Evolutionary conservation across 2,797 vertebrate genomes (phyloP).

Genomic region (Microhierax caerulescens): DNA sequence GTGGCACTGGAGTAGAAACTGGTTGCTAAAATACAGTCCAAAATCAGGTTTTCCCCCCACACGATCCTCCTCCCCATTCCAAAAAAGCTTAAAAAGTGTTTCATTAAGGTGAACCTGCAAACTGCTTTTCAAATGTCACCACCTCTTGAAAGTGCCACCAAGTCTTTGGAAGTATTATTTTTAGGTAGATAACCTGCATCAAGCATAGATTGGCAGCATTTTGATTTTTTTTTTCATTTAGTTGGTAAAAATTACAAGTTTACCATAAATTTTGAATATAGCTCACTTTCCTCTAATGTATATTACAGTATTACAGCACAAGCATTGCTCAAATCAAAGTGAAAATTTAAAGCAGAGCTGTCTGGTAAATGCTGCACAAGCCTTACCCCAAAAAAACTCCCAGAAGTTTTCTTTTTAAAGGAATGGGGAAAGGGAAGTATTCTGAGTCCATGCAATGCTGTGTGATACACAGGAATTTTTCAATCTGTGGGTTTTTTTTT

Average conservation of each 20-base stretch:
- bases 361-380: not conserved
- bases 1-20: not conserved
- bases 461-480: not conserved
- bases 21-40: not conserved
- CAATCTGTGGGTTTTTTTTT: not conserved
- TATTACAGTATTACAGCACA: not conserved
- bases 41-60: not conserved
- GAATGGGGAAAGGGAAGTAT: not conserved
- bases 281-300: not conserved
- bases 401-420: not conserved
- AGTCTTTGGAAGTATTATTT: not conserved
- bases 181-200: not conserved
- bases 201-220: not conserved
- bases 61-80: fast-evolving
- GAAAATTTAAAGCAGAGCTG: not conserved
- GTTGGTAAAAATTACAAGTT: not conserved
- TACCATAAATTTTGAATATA: not conserved
- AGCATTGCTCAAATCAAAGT: not conserved
- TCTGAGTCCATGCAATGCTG: not conserved
- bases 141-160: not conserved
- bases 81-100: not conserved
- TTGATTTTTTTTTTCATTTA: not conserved
- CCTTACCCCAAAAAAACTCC: not conserved
- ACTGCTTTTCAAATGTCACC: not conserved
- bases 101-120: not conserved